These are phyloP conservation scores for Sorex maritimensis DNA, from an alignment of 2,797 vertebrate species.

Conservation along the genomic window DNA sequence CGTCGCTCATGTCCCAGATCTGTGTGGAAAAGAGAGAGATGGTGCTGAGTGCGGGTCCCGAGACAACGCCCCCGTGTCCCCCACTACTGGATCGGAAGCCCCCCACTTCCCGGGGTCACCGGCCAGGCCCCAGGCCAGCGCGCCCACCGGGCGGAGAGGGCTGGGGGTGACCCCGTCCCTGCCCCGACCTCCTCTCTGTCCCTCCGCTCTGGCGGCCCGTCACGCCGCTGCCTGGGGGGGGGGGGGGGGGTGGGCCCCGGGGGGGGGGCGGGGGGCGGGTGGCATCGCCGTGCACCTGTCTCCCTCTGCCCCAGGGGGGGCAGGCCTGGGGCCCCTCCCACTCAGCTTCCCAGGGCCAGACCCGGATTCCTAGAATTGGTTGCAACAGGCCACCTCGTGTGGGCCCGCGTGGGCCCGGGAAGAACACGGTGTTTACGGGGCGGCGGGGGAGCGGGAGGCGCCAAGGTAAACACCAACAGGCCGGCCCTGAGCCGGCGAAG, in stretches of 20 bases:
- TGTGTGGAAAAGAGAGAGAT: slow-evolving; percentile 85
- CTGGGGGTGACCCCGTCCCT: too few species aligned
- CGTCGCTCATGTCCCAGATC: slow-evolving; percentile 99
- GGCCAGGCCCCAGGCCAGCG: too few species aligned
- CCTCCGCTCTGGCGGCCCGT: too few species aligned
- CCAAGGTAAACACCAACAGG: slow-evolving; percentile 87
- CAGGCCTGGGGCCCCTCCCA: not conserved
- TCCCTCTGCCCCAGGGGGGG: accelerated
- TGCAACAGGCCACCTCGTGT: slow-evolving; percentile 85
- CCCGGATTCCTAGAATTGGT: slow-evolving; percentile 83
- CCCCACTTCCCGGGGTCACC: not conserved
- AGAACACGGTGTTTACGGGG: slow-evolving; percentile 85
- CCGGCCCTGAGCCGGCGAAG: slow-evolving; percentile 82
- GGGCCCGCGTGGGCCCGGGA: slow-evolving; percentile 72
- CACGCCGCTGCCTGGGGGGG: too few species aligned
- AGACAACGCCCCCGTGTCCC: not conserved
- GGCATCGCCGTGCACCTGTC: not conserved
- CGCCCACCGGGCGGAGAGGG: too few species aligned
- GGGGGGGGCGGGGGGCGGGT: too few species aligned
- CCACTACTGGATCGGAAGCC: too few species aligned
- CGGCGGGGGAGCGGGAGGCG: slow-evolving; percentile 78
- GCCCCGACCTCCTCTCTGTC: too few species aligned
- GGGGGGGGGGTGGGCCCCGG: too few species aligned
- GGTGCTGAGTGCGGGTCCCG: not conserved
- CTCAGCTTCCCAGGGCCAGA: not conserved